These are phyloP conservation scores for Blastobasis lacticolella DNA, from an alignment of 2,888 invertebrate species.

Conservation along the genomic window DNA sequence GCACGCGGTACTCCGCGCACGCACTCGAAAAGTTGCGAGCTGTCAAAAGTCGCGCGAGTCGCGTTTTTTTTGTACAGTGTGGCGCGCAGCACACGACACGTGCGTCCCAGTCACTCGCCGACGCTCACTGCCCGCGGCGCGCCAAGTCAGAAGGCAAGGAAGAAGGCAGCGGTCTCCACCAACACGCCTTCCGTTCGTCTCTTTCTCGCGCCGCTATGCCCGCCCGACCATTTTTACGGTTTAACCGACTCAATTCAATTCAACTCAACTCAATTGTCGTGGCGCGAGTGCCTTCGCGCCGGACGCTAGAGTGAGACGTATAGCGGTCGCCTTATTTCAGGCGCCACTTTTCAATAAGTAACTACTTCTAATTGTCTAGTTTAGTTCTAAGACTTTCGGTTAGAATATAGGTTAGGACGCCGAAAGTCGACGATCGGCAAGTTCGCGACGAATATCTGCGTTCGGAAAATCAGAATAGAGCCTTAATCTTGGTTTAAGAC, in stretches of 20 bases:
- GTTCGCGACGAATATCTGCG: slow-evolving; percentile 50
- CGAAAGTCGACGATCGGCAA: slow-evolving; percentile 37
- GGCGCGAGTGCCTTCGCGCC: slow-evolving; percentile 67
- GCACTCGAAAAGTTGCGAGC: slow-evolving; percentile 52
- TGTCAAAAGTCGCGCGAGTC: slow-evolving; percentile 56
- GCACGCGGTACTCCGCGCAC: slow-evolving; percentile 30
- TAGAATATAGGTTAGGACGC: slow-evolving; percentile 17
- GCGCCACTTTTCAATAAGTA: slow-evolving; percentile 27
- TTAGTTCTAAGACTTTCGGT: slow-evolving; percentile 6
- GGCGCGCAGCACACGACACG: slow-evolving; percentile 33
- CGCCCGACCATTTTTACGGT: slow-evolving; percentile 72
- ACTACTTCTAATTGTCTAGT: slow-evolving; percentile 18
- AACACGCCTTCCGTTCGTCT: slow-evolving; percentile 72
- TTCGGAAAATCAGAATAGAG: slow-evolving; percentile 59
- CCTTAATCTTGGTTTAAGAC: slow-evolving; percentile 69
- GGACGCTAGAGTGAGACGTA: slow-evolving; percentile 71
- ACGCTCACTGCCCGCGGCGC: slow-evolving; percentile 70
- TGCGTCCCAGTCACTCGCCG: slow-evolving; percentile 67
- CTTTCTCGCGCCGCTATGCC: slow-evolving; percentile 64
- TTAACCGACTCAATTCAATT: slow-evolving; percentile 74
- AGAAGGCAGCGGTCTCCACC: slow-evolving; percentile 72
- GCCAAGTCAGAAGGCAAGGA: slow-evolving; percentile 71
- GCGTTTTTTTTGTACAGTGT: too few relatives aligned
- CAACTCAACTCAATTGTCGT: slow-evolving; percentile 75
- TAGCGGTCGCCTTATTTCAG: slow-evolving; percentile 49